These are phyloP conservation scores for Choloepus hoffmanni DNA, from an alignment of 2,113 vertebrate species.

Conservation along the genomic window DNA sequence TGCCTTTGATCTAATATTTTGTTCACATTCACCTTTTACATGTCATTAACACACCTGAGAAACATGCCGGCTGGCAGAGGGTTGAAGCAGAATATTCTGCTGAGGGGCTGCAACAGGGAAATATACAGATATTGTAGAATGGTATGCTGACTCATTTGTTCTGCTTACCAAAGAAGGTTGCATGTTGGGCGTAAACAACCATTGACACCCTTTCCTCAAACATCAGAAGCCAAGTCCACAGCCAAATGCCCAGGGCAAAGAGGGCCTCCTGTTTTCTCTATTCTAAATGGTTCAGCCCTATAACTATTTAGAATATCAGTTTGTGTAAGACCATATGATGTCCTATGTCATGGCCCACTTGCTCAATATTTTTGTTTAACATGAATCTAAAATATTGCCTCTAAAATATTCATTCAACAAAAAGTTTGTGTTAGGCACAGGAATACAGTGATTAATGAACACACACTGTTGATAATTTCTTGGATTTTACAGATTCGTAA, in stretches of 20 bases:
- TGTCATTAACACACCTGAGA: background rate
- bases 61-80: background rate
- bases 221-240: background rate
- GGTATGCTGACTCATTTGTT: background rate
- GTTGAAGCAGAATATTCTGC: background rate
- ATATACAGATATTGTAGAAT: too few relatives aligned
- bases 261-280: background rate
- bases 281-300: background rate
- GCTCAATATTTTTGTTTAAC: constrained; percentile 6
- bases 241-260: background rate
- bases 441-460: background rate
- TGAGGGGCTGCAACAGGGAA: too few relatives aligned
- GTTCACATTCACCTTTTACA: background rate
- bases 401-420: background rate
- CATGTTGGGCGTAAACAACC: background rate
- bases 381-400: background rate
- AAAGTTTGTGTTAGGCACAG: background rate
- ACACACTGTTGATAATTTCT: background rate
- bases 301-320: background rate
- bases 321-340: background rate
- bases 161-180: background rate
- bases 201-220: background rate
- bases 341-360: background rate
- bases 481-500: background rate
- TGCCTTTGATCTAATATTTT: background rate